Evolutionary conservation across 2,113 vertebrate species (phyloP), one percentile per base, ranked within the genome.

Genomic region (Siniperca knerii): DNA sequence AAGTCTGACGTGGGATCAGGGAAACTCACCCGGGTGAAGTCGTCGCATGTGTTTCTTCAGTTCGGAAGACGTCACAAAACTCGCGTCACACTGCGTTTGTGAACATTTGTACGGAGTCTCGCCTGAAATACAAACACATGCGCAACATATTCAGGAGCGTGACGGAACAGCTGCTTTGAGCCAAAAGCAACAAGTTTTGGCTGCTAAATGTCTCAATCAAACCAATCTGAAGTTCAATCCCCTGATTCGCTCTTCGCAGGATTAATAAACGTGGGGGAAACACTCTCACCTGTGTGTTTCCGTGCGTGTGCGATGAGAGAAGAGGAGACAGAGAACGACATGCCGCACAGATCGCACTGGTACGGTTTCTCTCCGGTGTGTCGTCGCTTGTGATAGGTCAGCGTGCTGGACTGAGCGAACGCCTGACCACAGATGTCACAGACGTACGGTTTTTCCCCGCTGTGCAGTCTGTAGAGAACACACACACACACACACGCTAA

Each of bases 281-380:
- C 8, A 1, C 0, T 1, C 94, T 91, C 82, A 99, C 98, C 98
- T 74, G 98, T 98, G 78, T 99, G 98, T 66, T 99, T 99, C 9
- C 98, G 95, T 54, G 97, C 97, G 76, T 99, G 98, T 12, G 98
- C 97, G 89, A 99, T 99, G 87, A 99, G 98, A 0, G 98, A 99
- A 84, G 98, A 99, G 10, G 98, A 99, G 46, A 99, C 98, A 0
- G 98, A 98, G 85, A 99, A 99, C 6, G 98, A 96, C 95, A 99
- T 99, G 20, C 98, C 98, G 3, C 98, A 99, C 6, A 97, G 97
- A 79, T 99, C 98, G 0, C 98, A 99, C 33, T 99, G 97, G 2
- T 99, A 99, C 0, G 98, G 98, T 60, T 99, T 99, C 95, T 99
- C 98, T 0, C 98, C 98, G 0, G 98, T 99, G 95, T 99, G 98